Evolutionary conservation across 1,140 invertebrate species (phyloP), one percentile per base, ranked within the genome.

Genomic region (Orius laevigatus): DNA sequence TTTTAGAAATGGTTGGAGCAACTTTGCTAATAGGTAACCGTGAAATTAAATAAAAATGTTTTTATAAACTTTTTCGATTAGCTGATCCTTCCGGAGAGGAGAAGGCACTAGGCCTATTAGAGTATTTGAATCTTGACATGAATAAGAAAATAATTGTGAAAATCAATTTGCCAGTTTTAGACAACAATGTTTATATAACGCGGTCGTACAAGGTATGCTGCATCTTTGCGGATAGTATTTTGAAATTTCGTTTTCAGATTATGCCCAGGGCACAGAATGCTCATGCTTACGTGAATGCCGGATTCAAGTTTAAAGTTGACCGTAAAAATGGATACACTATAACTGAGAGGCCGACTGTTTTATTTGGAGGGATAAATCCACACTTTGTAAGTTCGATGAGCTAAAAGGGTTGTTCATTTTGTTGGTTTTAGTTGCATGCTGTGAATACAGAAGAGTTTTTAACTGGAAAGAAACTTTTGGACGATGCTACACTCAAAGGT

Each of bases 271-370:
- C 46, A n/a, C 8, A 41, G 34, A 52, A 70, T 43, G 46, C 56
- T 18, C 49, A 57, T n/a, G 38, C 38, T 14, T 53, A 51, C 55
- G 4, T 42, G 6, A 54, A 54, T 38, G 53, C 52, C 4, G 74
- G 72, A 53, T 67, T 1, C 81, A 83, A 55, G 82, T 83, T 0
- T 57, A 48, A 0, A 62, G 70, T n/a, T 78, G 80, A 0, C 83
- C 87, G 60, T 49, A 64, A 12, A 75, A 69, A 57, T 32, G 42
- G 41, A 31, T 43, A 41, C 31, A 15, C n/a, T 36, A 45, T 54
- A 8, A 15, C 16, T 12, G 49, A 50, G 6, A 10, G 8, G 31
- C 49, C 52, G 2, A 44, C 9, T 14, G 43, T 54, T 15, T 44
- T 54, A 14, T 50, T 25, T 39, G 31, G 32, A 11, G 35, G 14